phyloP scores from a whole-genome alignment of 2,888 invertebrate species.

The Marasmarcha lunaedactyla region DNA sequence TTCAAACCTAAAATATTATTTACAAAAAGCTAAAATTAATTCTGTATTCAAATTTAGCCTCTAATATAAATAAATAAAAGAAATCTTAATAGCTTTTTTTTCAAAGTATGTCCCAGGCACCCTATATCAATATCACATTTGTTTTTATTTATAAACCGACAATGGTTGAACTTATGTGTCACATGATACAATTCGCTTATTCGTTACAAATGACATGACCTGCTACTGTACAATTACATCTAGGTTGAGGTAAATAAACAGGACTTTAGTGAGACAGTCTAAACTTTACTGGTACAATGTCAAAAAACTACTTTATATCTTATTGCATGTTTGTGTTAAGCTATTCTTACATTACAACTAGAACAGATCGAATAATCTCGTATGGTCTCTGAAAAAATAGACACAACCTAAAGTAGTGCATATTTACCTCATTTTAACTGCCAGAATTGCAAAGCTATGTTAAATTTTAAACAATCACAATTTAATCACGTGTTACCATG shows the following conservation, averaged over 20 bases:
- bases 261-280: background rate
- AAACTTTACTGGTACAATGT: background rate
- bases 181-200: slow-evolving; percentile 45
- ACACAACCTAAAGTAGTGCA: background rate
- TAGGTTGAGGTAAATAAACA: background rate
- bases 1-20: slow-evolving; percentile 1
- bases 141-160: slow-evolving; percentile 27
- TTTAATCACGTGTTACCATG: slow-evolving; percentile 10
- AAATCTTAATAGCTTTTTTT: background rate
- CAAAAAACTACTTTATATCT: background rate
- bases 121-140: slow-evolving; percentile 37
- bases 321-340: background rate
- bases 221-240: slow-evolving; percentile 20
- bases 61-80: background rate
- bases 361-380: no score
- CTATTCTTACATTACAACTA: no score
- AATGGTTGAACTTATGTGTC: slow-evolving; percentile 41
- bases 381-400: no score
- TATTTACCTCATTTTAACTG: background rate
- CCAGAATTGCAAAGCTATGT: slow-evolving; percentile 1
- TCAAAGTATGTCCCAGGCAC: slow-evolving; percentile 5
- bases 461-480: background rate
- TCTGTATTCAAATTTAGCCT: background rate
- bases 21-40: slow-evolving; percentile 1
- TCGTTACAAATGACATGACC: slow-evolving; percentile 20